Percentiles rank a stretch among this genome's conserved stretches.
phyloP scores from a whole-genome alignment of 2,888 invertebrate genomes.

The Kuschelorhynchus macadamiae region DNA sequence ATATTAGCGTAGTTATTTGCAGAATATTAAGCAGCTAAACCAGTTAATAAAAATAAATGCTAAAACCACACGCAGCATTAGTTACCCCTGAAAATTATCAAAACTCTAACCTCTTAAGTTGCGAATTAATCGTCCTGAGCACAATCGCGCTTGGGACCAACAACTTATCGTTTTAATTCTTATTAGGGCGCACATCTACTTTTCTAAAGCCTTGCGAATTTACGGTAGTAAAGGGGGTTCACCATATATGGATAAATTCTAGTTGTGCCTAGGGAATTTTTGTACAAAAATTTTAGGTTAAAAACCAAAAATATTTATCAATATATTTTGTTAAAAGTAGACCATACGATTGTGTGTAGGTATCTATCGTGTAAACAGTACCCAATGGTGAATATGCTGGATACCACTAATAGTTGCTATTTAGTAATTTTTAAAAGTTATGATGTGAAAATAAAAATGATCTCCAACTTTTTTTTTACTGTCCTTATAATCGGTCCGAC shows the following conservation, averaged over 20 bases:
- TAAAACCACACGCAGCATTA: conserved; percentile 31
- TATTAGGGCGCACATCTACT: conserved; percentile 44
- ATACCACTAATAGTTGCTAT: no score
- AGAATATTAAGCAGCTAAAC: conserved; percentile 36
- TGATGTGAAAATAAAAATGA: no score
- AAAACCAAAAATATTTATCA: no score
- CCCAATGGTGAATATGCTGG: no score
- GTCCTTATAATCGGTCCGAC: no score
- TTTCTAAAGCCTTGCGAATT: conserved; percentile 39
- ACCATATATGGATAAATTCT: background rate
- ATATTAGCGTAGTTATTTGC: conserved; percentile 12
- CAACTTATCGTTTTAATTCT: conserved; percentile 47
- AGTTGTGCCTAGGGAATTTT: no score
- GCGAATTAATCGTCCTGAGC: conserved; percentile 33
- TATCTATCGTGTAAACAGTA: no score
- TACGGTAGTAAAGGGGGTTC: conserved; percentile 8
- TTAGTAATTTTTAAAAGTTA: no score
- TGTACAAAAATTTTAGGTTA: no score
- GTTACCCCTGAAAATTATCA: conserved; percentile 36
- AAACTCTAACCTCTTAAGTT: conserved; percentile 39
- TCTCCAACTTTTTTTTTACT: no score
- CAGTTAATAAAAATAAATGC: conserved; percentile 26
- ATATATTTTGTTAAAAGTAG: no score
- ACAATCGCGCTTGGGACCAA: conserved; percentile 29
- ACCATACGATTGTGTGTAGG: no score